Percentiles rank a stretch among this genome's conserved stretches.
phyloP scores from a whole-genome alignment of 2,797 vertebrate genomes.

The Hafferia zeledoni region DNA sequence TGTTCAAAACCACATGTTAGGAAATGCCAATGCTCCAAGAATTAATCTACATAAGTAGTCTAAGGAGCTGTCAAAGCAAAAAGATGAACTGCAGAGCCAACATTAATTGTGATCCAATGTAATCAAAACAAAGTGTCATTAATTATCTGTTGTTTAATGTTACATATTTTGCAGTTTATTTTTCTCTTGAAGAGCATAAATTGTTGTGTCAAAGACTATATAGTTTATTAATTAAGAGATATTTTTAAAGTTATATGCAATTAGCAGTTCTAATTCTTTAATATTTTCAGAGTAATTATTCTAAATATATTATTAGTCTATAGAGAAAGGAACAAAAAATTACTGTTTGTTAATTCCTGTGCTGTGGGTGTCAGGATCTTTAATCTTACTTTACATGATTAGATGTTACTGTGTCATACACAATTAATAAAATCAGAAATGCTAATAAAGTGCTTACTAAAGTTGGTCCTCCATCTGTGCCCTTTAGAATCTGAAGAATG shows the following conservation, averaged over 20 bases:
- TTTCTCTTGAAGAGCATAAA: slow-evolving; percentile 62
- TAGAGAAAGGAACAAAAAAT: slow-evolving; percentile 36
- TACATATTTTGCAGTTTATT: slow-evolving; percentile 32
- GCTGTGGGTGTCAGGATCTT: slow-evolving; percentile 1
- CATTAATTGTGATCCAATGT: slow-evolving; percentile 71
- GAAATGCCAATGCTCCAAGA: slow-evolving; percentile 27
- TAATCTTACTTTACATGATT: slow-evolving; percentile 33
- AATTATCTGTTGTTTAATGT: slow-evolving; percentile 74
- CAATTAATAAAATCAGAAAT: slow-evolving; percentile 13
- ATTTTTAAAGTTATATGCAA: slow-evolving; percentile 57
- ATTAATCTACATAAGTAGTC: slow-evolving; percentile 58
- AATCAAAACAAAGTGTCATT: slow-evolving; percentile 77
- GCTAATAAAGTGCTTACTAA: neutral
- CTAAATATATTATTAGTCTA: slow-evolving; percentile 50
- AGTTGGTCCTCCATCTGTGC: neutral
- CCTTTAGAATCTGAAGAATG: neutral
- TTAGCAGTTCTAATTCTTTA: slow-evolving; percentile 65
- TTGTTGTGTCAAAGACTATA: slow-evolving; percentile 58
- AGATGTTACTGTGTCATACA: neutral
- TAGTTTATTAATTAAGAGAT: slow-evolving; percentile 73
- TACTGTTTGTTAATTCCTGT: slow-evolving; percentile 35
- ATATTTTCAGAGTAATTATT: slow-evolving; percentile 55
- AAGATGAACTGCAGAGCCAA: slow-evolving; percentile 65
- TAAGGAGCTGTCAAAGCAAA: slow-evolving; percentile 60
- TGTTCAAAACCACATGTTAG: neutral